phyloP scores from a whole-genome alignment of 2,113 vertebrate species.

The Saccopteryx bilineata region DNA sequence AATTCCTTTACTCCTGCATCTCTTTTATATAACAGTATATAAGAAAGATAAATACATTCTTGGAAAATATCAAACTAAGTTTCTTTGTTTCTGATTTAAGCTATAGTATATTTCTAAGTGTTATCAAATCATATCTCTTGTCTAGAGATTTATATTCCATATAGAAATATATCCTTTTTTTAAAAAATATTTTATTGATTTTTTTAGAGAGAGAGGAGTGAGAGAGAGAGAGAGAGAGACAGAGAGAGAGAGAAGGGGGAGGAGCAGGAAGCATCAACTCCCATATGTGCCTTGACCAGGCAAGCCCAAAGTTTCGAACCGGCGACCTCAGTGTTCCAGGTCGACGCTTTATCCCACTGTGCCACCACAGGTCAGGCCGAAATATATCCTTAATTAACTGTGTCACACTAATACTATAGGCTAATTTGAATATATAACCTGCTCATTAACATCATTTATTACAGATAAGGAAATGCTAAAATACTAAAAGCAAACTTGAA shows the following conservation, averaged over 20 bases:
- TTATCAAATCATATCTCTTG: not conserved
- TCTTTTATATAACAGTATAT: not conserved
- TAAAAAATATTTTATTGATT: too few relatives aligned
- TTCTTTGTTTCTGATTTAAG: not conserved
- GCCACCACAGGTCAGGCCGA: too few relatives aligned
- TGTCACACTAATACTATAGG: not conserved
- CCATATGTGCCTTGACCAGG: too few relatives aligned
- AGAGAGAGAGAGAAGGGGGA: too few relatives aligned
- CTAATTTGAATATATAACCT: not conserved
- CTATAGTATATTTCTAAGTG: not conserved
- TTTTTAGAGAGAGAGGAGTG: too few relatives aligned
- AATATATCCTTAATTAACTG: not conserved
- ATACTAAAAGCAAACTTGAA: not conserved
- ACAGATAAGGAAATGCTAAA: not conserved
- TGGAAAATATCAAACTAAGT: not conserved
- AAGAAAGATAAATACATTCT: not conserved
- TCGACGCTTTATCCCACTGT: too few relatives aligned
- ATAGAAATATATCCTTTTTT: not conserved
- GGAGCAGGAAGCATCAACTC: too few relatives aligned
- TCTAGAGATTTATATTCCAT: not conserved
- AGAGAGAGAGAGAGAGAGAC: too few relatives aligned
- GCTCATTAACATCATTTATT: not conserved
- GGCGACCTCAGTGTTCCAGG: too few relatives aligned
- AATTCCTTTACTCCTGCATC: not conserved
- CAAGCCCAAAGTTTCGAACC: too few relatives aligned